These are phyloP conservation scores for Colletes collaris DNA, from an alignment of 2,888 invertebrate species.

Conservation along the genomic window DNA sequence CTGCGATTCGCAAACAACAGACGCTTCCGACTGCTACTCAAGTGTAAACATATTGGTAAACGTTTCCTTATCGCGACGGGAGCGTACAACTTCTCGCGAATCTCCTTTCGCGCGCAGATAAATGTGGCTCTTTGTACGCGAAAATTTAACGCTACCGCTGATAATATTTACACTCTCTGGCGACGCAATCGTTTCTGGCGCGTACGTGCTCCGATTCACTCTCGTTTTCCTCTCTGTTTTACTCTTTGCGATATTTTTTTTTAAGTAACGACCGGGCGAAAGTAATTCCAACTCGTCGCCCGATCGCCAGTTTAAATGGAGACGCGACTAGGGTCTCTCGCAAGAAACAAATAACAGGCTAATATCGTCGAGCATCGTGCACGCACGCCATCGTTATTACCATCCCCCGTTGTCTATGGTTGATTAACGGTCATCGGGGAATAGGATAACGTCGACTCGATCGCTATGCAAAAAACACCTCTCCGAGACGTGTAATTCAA, in stretches of 20 bases:
- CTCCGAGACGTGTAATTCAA: constrained; percentile 59
- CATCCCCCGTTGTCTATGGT: too few species aligned
- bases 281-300: too few species aligned
- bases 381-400: too few species aligned
- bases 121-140: background rate
- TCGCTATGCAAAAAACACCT: constrained; percentile 29
- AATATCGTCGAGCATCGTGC: too few species aligned
- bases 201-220: constrained; percentile 5
- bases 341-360: too few species aligned
- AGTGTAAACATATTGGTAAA: background rate
- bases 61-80: constrained; percentile 6
- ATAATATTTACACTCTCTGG: constrained; percentile 32
- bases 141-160: constrained; percentile 17
- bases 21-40: background rate
- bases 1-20: background rate
- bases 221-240: too few species aligned
- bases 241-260: too few species aligned
- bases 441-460: background rate
- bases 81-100: background rate
- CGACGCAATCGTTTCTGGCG: constrained; percentile 24
- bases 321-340: too few species aligned
- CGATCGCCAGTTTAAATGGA: too few species aligned
- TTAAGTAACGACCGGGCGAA: background rate
- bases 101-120: background rate
- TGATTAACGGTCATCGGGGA: too few species aligned